phyloP scores from a whole-genome alignment of 1,140 invertebrate genomes.

The Bicyclus anynana region DNA sequence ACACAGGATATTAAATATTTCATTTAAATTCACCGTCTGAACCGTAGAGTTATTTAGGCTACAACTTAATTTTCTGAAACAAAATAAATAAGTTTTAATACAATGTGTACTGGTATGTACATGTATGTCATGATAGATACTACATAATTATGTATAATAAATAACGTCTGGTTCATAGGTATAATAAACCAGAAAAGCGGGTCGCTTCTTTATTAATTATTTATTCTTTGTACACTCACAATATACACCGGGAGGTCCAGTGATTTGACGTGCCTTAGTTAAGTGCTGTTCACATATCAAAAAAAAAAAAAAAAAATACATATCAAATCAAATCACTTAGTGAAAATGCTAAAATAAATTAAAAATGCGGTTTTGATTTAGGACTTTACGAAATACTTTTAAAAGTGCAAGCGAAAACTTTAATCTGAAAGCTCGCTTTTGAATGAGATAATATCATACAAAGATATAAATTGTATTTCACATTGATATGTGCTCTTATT shows the following conservation, averaged over 20 bases:
- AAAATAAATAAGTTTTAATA: no score
- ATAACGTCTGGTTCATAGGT: no score
- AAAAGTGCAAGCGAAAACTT: not conserved
- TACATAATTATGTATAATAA: no score
- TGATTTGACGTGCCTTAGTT: constrained; percentile 21
- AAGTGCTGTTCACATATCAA: constrained; percentile 27
- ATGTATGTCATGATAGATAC: no score
- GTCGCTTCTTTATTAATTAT: not conserved
- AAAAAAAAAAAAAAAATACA: no score
- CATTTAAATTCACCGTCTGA: no score
- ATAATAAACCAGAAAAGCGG: not conserved
- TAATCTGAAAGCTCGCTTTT: not conserved
- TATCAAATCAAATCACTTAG: constrained; percentile 16
- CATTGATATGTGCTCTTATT: no score
- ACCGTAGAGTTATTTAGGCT: no score
- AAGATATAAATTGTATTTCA: no score
- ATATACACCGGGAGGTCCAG: constrained; percentile 28
- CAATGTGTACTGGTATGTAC: no score
- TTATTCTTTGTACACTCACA: constrained; percentile 20
- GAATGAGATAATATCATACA: not conserved
- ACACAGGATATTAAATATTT: no score
- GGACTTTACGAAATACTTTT: not conserved
- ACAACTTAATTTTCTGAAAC: no score
- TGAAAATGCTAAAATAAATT: constrained; percentile 14
- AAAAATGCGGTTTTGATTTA: constrained; percentile 10